phyloP scores from a whole-genome alignment of 2,888 invertebrate genomes.

The Arrhopalites spinosus region DNA sequence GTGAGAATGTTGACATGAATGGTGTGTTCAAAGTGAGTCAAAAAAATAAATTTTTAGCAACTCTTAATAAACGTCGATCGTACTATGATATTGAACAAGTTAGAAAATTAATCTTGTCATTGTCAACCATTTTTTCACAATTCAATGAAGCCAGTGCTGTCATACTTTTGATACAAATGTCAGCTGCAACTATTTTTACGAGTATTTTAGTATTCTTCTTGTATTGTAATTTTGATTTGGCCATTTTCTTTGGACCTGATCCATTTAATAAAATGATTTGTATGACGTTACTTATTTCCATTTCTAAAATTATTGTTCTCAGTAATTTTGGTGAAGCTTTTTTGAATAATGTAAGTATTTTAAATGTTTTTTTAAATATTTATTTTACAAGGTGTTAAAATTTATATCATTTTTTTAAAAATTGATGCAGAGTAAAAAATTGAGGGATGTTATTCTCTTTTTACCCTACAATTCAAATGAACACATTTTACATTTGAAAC shows the following conservation, averaged over 20 bases:
- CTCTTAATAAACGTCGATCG: too few species aligned
- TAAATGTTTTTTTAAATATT: background rate
- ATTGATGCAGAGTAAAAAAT: background rate
- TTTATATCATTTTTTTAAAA: background rate
- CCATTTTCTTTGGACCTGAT: background rate
- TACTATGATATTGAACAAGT: background rate
- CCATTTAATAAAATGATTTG: background rate
- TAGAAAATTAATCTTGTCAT: background rate
- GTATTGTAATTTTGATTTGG: background rate
- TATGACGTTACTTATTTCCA: background rate
- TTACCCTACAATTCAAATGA: background rate
- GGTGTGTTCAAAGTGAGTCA: too few species aligned
- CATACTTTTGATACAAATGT: background rate
- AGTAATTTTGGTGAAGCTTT: background rate
- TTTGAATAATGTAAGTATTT: background rate
- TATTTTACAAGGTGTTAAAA: background rate
- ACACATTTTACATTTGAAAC: conserved; percentile 5
- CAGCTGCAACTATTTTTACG: background rate
- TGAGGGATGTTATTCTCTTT: background rate
- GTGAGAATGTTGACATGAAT: background rate
- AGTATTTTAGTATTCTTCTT: background rate
- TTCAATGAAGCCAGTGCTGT: background rate
- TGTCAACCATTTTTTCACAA: background rate
- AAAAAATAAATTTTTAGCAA: too few species aligned
- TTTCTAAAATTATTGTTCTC: background rate